Conservation (phyloP, 92 coral and sea anemone species). For the Epizoanthus fatuus region DNA sequence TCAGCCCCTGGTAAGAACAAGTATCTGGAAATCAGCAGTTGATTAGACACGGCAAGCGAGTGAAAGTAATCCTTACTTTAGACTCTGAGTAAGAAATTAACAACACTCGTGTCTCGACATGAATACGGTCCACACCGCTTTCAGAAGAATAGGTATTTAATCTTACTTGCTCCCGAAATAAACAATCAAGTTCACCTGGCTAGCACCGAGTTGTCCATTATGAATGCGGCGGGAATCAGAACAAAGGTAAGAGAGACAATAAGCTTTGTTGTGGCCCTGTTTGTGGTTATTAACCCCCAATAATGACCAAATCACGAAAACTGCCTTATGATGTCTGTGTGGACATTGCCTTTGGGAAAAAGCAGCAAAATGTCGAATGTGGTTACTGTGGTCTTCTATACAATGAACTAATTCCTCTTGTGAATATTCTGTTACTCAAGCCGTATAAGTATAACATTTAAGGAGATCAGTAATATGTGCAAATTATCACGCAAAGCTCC, state of each 20-base stretch:
- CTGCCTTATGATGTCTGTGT: neutral
- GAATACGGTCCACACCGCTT: neutral
- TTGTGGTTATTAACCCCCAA: constrained; percentile 4
- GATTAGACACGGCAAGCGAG: no score
- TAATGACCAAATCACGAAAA: constrained; percentile 2
- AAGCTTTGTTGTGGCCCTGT: constrained; percentile 1
- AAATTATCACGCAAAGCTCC: constrained; percentile 26
- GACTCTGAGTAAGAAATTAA: no score
- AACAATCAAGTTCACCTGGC: neutral
- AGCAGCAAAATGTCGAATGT: neutral
- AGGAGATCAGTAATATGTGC: constrained; percentile 2
- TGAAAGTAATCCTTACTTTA: no score
- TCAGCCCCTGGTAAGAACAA: neutral
- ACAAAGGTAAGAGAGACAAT: constrained; percentile 11
- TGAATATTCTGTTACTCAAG: neutral
- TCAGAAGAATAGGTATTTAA: neutral
- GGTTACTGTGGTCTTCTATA: neutral
- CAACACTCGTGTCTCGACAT: no score
- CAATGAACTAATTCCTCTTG: neutral
- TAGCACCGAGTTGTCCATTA: neutral
- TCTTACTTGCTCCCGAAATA: neutral
- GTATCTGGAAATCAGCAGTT: neutral
- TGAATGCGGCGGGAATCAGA: neutral
- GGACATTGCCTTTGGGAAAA: neutral
- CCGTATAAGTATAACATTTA: neutral